These are phyloP conservation scores for Corythaixoides concolor DNA, from an alignment of 2,113 vertebrate species.

Conservation along the genomic window DNA sequence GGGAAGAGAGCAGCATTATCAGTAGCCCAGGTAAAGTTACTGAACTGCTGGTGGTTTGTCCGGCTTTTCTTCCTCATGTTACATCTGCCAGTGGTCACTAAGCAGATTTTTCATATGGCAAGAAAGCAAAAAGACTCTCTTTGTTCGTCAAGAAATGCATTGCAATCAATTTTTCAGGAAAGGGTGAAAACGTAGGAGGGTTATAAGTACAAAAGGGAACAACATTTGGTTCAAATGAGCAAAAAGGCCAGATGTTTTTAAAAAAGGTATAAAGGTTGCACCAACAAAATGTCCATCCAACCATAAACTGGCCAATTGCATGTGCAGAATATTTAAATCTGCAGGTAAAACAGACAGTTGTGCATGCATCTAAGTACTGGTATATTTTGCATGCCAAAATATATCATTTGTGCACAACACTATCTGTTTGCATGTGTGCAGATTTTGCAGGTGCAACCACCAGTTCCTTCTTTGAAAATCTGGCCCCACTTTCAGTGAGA, in stretches of 20 bases:
- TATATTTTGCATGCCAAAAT: background rate
- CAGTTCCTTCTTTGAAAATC: background rate
- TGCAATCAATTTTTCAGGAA: background rate
- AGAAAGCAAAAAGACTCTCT: background rate
- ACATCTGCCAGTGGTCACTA: background rate
- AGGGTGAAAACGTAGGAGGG: background rate
- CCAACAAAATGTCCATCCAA: background rate
- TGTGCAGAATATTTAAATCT: background rate
- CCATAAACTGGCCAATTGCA: background rate
- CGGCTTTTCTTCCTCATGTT: background rate
- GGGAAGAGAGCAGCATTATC: background rate
- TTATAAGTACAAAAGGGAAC: background rate
- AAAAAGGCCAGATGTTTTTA: background rate
- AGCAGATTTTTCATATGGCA: background rate
- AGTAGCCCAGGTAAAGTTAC: background rate
- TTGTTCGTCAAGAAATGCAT: background rate
- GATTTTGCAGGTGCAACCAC: background rate
- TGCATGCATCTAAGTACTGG: background rate
- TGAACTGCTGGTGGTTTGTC: background rate
- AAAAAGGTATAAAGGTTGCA: constrained; percentile 3
- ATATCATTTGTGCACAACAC: background rate
- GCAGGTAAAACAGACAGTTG: background rate
- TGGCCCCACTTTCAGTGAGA: background rate
- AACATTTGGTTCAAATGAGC: background rate
- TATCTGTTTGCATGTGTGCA: background rate